Conservation (phyloP, 2,113 vertebrate species). For the Platycercus adscitus region DNA sequence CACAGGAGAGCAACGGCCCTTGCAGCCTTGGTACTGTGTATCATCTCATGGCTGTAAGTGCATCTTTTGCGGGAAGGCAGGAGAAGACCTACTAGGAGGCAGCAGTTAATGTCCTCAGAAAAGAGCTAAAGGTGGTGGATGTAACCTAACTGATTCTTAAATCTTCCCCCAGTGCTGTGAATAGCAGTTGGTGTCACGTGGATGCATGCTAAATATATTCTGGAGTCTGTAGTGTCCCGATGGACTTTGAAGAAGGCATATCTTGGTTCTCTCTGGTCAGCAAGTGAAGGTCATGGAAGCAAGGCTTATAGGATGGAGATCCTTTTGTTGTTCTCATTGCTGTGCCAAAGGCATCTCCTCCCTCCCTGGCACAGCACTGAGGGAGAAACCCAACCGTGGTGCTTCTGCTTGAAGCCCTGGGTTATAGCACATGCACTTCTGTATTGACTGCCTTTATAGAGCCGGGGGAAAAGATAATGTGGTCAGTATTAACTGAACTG, state of each 20-base stretch:
- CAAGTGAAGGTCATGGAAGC: not conserved
- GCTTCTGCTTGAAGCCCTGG: not conserved
- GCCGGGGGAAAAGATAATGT: not conserved
- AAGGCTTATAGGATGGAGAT: not conserved
- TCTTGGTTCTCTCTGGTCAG: not conserved
- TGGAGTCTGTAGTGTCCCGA: not conserved
- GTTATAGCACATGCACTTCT: not conserved
- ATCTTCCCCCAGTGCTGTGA: not conserved
- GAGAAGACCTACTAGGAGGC: not conserved
- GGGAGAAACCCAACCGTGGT: not conserved
- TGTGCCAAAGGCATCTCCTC: not conserved
- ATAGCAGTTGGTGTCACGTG: not conserved
- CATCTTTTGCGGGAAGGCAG: not conserved
- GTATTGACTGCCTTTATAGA: not conserved
- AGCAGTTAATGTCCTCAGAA: not conserved
- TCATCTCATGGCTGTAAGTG: not conserved
- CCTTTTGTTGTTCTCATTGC: not conserved
- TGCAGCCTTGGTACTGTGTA: not conserved
- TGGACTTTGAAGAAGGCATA: not conserved
- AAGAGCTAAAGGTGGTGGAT: not conserved
- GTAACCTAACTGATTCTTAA: not conserved
- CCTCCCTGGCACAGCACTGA: not conserved
- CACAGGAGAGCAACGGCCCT: not conserved
- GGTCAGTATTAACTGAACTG: not conserved
- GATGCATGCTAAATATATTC: conserved; percentile 40